Conservation (phyloP, 2,888 invertebrate genomes). For the Drepanosiphum platanoidis region DNA sequence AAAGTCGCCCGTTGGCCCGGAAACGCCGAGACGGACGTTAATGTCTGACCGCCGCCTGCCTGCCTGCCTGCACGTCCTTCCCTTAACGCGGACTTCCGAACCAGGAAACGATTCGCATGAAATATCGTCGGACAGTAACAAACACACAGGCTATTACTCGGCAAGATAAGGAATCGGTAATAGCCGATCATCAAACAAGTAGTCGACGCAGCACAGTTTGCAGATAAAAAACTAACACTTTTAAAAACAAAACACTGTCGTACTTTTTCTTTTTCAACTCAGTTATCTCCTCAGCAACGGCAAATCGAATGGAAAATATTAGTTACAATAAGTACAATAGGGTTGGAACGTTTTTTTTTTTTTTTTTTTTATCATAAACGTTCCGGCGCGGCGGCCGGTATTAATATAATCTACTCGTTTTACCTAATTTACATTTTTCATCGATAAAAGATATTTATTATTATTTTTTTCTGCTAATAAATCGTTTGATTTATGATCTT, state of each 20-base stretch:
- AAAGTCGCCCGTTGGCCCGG: constrained; percentile 57
- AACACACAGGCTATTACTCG: constrained; percentile 38
- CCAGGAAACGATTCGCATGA: constrained; percentile 58
- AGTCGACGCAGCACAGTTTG: constrained; percentile 35
- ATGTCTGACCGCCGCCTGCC: constrained; percentile 6
- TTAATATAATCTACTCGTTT: neutral
- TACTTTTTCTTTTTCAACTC: constrained; percentile 27
- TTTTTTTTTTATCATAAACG: constrained; percentile 9
- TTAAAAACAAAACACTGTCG: constrained; percentile 37
- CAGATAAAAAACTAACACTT: constrained; percentile 46
- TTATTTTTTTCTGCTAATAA: neutral
- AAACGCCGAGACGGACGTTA: constrained; percentile 51
- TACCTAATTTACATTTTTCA: constrained; percentile 32
- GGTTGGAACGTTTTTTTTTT: neutral
- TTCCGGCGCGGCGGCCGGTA: neutral
- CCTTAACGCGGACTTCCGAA: constrained; percentile 20
- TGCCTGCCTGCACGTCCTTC: neutral
- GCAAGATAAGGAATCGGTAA: constrained; percentile 58
- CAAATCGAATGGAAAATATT: constrained; percentile 37
- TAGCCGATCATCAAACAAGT: constrained; percentile 58
- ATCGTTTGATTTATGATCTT: neutral
- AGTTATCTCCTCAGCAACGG: neutral
- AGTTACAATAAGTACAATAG: constrained; percentile 19
- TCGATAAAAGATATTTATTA: neutral
- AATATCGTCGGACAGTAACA: constrained; percentile 59